Evolutionary conservation across 2,888 invertebrate species (phyloP).

Genomic region (Rotaria magnacalcarata): DNA sequence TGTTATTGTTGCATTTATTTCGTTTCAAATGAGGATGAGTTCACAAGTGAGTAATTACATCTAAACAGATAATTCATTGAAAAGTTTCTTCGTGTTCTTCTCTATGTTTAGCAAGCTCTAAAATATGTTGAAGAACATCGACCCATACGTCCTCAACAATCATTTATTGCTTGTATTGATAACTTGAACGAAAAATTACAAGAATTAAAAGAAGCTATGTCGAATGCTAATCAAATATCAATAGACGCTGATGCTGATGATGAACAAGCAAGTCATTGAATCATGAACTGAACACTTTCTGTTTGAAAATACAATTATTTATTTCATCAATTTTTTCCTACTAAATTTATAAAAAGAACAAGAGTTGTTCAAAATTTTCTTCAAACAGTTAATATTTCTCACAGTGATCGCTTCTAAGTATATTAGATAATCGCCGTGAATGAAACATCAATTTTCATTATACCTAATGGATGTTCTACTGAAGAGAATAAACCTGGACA

Average conservation of each 20-base stretch:
- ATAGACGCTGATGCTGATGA: not conserved
- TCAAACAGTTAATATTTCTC: not conserved
- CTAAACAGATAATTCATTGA: too few species aligned
- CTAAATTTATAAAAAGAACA: not conserved
- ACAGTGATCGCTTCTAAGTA: not conserved
- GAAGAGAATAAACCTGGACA: too few species aligned
- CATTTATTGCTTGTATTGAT: constrained; percentile 9
- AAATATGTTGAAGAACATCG: not conserved
- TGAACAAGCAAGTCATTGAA: not conserved
- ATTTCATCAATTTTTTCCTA: not conserved
- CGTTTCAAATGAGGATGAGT: not conserved
- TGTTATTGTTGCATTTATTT: constrained; percentile 52
- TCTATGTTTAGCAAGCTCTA: not conserved
- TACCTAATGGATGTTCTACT: too few species aligned
- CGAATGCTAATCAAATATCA: not conserved
- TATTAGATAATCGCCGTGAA: not conserved
- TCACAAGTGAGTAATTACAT: not conserved
- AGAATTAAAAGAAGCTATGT: constrained; percentile 4
- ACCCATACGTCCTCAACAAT: not conserved
- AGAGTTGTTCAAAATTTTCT: not conserved
- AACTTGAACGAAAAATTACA: not conserved
- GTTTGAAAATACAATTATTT: not conserved
- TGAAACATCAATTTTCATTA: too few species aligned
- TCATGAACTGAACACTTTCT: not conserved
- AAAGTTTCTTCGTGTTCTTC: not conserved